These are phyloP conservation scores for Choristoneura rosaceana DNA, from an alignment of 2,888 invertebrate species.

Conservation along the genomic window DNA sequence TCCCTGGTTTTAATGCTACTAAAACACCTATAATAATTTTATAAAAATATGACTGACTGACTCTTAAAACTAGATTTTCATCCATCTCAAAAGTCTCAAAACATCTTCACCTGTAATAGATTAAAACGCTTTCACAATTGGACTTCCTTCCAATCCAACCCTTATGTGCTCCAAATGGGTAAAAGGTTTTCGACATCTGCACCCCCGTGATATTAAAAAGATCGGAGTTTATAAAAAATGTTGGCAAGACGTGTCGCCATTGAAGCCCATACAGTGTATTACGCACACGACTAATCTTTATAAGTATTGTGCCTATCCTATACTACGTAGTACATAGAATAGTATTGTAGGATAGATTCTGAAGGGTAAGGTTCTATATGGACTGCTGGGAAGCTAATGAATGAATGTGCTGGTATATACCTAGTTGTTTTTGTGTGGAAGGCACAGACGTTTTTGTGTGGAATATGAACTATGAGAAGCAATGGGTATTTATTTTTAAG, in stretches of 20 bases:
- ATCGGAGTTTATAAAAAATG: slow-evolving; percentile 71
- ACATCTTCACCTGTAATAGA: slow-evolving; percentile 12
- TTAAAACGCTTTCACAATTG: slow-evolving; percentile 37
- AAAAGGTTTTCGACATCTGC: slow-evolving; percentile 78
- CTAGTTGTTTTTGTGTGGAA: too few relatives aligned
- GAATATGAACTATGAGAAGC: background rate
- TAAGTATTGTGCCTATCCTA: slow-evolving; percentile 23
- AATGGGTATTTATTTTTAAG: too few relatives aligned
- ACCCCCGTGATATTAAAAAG: slow-evolving; percentile 76
- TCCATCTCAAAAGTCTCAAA: background rate
- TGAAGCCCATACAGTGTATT: slow-evolving; percentile 12
- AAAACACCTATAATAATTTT: too few relatives aligned
- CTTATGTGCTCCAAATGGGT: slow-evolving; percentile 60
- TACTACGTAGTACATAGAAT: background rate
- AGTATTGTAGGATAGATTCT: background rate
- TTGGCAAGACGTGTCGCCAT: slow-evolving; percentile 37
- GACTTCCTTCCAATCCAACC: slow-evolving; percentile 47
- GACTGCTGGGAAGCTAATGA: slow-evolving; percentile 12
- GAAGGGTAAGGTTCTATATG: background rate
- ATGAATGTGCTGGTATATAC: background rate
- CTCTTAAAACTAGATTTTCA: background rate
- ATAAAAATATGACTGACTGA: background rate
- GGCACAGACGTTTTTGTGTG: background rate
- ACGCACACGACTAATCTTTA: slow-evolving; percentile 48
- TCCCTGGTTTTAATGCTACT: too few relatives aligned